A percentile compares a stretch with the other conserved stretches of the same genome.
Evolutionary conservation across 2,888 invertebrate genomes (phyloP).

Genomic region (Monopis laevigella): DNA sequence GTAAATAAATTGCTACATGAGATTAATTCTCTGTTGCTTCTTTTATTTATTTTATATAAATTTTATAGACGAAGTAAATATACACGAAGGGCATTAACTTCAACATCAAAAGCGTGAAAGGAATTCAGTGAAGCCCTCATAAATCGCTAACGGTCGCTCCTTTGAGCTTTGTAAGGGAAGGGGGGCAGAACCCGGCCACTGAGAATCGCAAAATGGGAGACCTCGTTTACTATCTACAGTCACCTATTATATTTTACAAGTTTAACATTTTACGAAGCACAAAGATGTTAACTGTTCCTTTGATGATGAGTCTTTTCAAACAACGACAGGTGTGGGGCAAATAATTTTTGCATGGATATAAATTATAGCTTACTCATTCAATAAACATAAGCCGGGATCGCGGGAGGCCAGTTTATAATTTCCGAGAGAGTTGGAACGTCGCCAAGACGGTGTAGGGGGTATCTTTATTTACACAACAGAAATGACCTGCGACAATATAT

Average conservation of each 20-base stretch:
- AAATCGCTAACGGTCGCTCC: constrained; percentile 29
- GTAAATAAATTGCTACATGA: background rate
- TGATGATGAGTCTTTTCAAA: too few species aligned
- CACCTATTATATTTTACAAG: too few species aligned
- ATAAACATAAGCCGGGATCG: too few species aligned
- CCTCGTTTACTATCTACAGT: constrained; percentile 17
- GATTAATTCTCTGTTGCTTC: background rate
- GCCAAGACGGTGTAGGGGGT: constrained; percentile 5
- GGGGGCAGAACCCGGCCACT: constrained; percentile 28
- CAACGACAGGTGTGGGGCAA: too few species aligned
- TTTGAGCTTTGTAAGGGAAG: constrained; percentile 24
- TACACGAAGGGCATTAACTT: constrained; percentile 1
- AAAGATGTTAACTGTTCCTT: too few species aligned
- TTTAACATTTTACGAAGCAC: too few species aligned
- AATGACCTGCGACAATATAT: constrained; percentile 12
- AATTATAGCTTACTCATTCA: too few species aligned
- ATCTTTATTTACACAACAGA: constrained; percentile 10
- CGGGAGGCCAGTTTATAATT: too few species aligned
- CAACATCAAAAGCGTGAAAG: constrained; percentile 8
- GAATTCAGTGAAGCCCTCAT: constrained; percentile 22
- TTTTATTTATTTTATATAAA: too few species aligned
- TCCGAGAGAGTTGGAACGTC: background rate
- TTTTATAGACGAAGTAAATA: constrained; percentile 4
- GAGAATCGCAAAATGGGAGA: constrained; percentile 23
- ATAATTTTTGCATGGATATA: too few species aligned